Evolutionary conservation across 2,113 vertebrate genomes (phyloP), one percentile per base, ranked within the genome.

Genomic region (Silurus meridionalis): DNA sequence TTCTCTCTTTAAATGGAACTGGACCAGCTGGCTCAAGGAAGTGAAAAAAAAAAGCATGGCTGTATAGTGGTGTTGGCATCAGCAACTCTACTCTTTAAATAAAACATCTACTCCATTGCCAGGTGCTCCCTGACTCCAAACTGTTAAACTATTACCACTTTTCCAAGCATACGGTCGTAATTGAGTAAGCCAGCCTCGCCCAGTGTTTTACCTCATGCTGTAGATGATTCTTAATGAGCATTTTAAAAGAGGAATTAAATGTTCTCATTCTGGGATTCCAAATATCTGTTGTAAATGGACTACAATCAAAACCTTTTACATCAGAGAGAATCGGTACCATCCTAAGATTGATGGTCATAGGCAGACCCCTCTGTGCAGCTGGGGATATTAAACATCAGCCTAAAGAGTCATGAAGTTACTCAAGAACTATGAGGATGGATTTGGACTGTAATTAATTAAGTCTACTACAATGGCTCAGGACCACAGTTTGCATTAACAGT

Each of bases 41-140:
- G 55, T 37, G 74, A 85, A 37, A 37, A 37, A 8, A 55, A 52
- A 67, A 48, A 74, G 21, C 4, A 83, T 74, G 14, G 19, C 37
- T 61, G 57, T 61, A 25, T 75, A 60, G 53, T 9, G 25, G 17
- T 55, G 23, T 46, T 85, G 84, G 74, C 75, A 57, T 57, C n/a
- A 61, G 28, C 23, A 55, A 53, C 72, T 85, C 61, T 85, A 66
- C 72, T 46, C 75, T 46, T 87, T 75, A 84, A 80, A 87, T 61
- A 14, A 71, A 74, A 17, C n/a, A 14, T 72, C 17, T 53, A 80
- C 28, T 79, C 83, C 14, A 37, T 46, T 69, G 57, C 74, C 75
- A 84, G 82, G 69, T 66, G 50, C 25, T 69, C 61, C 77, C 60
- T 72, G 52, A 69, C 28, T 85, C 23, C 7, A 15, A 21, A 74